These are phyloP conservation scores for Nemurella pictetii DNA, from an alignment of 2,888 invertebrate species.

Conservation along the genomic window DNA sequence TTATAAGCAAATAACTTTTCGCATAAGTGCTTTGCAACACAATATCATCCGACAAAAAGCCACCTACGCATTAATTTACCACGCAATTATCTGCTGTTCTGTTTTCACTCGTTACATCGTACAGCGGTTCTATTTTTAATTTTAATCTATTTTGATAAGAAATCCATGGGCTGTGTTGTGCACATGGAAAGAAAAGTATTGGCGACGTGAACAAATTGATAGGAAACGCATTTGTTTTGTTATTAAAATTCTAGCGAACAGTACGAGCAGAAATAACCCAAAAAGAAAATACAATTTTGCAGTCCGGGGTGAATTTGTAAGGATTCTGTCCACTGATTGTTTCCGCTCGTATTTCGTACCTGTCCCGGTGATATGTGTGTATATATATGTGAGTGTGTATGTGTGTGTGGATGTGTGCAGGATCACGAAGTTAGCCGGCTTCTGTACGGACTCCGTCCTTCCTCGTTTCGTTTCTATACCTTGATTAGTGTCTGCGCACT, in stretches of 20 bases:
- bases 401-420: no score
- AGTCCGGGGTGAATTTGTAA: background rate
- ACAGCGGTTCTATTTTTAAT: background rate
- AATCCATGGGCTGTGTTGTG: no score
- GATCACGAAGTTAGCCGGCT: background rate
- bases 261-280: background rate
- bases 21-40: background rate
- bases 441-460: background rate
- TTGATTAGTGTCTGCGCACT: constrained; percentile 1
- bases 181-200: background rate
- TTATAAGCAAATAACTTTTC: background rate
- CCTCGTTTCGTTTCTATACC: no score
- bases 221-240: background rate
- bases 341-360: background rate
- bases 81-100: background rate
- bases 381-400: no score
- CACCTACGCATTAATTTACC: background rate
- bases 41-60: background rate
- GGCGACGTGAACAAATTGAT: background rate
- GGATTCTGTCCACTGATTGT: constrained; percentile 5
- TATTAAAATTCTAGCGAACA: background rate
- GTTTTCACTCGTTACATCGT: no score
- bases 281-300: background rate
- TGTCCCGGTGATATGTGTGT: background rate
- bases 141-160: background rate